phyloP scores from a whole-genome alignment of 2,888 invertebrate species.

The Drosophila vallismaia region DNA sequence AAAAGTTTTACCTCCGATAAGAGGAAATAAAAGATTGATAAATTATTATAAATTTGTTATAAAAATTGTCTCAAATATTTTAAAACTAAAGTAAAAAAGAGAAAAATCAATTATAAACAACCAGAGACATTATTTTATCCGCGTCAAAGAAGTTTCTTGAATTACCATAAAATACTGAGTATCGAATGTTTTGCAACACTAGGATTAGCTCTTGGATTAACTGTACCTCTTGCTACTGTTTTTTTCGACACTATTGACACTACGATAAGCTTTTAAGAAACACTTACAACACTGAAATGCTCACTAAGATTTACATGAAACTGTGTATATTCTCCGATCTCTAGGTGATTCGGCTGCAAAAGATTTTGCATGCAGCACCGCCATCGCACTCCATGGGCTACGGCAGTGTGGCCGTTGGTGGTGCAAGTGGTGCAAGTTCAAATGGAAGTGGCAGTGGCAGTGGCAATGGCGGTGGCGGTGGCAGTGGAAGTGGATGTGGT shows the following conservation, averaged over 20 bases:
- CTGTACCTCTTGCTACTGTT: not conserved
- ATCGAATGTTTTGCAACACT: not conserved
- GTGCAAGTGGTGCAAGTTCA: constrained; percentile 16
- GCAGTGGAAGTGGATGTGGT: constrained; percentile 19
- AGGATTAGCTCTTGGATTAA: not conserved
- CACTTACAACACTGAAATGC: constrained; percentile 24
- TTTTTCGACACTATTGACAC: constrained; percentile 1
- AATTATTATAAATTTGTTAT: too few species aligned
- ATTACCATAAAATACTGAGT: too few species aligned
- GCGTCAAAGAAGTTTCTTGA: too few species aligned
- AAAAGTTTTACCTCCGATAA: too few species aligned
- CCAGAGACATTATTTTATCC: too few species aligned
- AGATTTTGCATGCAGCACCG: constrained; percentile 89
- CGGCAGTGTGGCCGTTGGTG: constrained; percentile 67
- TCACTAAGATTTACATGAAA: constrained; percentile 20
- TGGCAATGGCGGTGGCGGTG: constrained; percentile 25
- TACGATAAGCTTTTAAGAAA: constrained; percentile 1
- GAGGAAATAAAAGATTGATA: too few species aligned
- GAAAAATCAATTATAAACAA: too few species aligned
- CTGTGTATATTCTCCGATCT: constrained; percentile 66
- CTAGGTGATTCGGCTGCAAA: constrained; percentile 92
- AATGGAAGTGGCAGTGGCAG: constrained; percentile 20
- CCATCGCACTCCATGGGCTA: constrained; percentile 74
- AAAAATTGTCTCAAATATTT: too few species aligned
- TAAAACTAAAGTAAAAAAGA: too few species aligned